Evolutionary conservation across 1,140 invertebrate species (phyloP), one percentile per base, ranked within the genome.

Genomic region (Stegodyphus dumicola): DNA sequence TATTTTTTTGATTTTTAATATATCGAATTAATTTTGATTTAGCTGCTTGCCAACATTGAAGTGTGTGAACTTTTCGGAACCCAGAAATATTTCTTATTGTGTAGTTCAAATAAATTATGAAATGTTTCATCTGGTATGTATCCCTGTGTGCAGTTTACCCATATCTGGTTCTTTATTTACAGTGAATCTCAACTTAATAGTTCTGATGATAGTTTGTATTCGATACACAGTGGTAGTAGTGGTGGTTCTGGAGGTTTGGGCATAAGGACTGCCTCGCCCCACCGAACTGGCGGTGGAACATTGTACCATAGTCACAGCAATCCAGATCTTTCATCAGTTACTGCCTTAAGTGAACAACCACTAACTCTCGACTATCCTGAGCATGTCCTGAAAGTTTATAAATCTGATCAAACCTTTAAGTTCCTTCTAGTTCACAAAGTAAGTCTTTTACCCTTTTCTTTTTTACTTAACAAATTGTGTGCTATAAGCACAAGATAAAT

Each of bases 381-480:
- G 90, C 97, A 99, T 92, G 98, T 99, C 56, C 92, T 99, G 1
- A 99, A 99, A 92, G 96, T 94, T 17, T 93, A 91, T 86, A 95
- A 96, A 92, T 93, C 96, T 49, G 98, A 99, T 92, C 98, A 99
- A 92, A 96, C 96, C 6, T 99, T 96, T 92, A 99, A 99, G 92
- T 99, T 98, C 92, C 93, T 99, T 80, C 93, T 98, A 66, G 96
- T 99, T 74, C 96, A 98, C 90, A 99, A 99, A 90, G 92, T 92
- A 88, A 88, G 88, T 77, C 18, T 60, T 77, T 11, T 71, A 54
- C 64, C 33, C 33, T 33, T 33, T 33, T 33, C 33, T 33, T 33
- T 33, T 1, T 33, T 33, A 33, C 33, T 33, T 33, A 33, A 33
- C 33, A 33, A 33, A 33, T 33, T 33, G 33, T 33, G 33, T 33